These are phyloP conservation scores for Heliothis virescens DNA, from an alignment of 1,140 invertebrate genomes.

Conservation along the genomic window DNA sequence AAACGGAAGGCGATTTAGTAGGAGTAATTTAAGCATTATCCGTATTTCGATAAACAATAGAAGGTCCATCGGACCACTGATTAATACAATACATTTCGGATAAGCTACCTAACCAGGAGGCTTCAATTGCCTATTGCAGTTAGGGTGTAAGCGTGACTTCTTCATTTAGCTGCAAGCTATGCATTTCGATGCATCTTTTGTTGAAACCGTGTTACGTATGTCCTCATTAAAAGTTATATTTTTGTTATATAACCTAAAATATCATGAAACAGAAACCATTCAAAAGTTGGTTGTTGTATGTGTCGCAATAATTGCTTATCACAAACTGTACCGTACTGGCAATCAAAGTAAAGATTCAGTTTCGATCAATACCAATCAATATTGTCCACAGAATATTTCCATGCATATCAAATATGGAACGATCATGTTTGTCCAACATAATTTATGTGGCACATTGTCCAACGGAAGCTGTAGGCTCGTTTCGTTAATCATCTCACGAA, in stretches of 20 bases:
- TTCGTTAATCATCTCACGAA: conserved; percentile 78
- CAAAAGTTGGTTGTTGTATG: too few species aligned
- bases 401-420: conserved; percentile 66
- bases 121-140: conserved; percentile 13
- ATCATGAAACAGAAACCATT: too few species aligned
- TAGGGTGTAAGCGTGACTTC: conserved; percentile 11
- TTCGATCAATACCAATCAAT: conserved; percentile 29
- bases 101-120: conserved; percentile 24
- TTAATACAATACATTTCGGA: conserved; percentile 28
- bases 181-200: conserved; percentile 6
- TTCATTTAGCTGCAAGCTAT: conserved; percentile 17
- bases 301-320: too few species aligned
- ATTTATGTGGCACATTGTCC: conserved; percentile 81
- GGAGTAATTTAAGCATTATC: too few species aligned
- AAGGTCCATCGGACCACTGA: neutral
- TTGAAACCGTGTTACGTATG: neutral
- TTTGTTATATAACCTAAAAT: too few species aligned
- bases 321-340: too few species aligned
- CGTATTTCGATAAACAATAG: neutral
- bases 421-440: conserved; percentile 73
- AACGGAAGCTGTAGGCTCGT: conserved; percentile 79
- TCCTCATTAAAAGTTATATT: too few species aligned
- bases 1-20: neutral
- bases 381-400: conserved; percentile 15
- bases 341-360: neutral